Percentiles rank a stretch among this genome's conserved stretches.
Evolutionary conservation across 2,888 invertebrate genomes (phyloP).

Genomic region (Catocala nupta): DNA sequence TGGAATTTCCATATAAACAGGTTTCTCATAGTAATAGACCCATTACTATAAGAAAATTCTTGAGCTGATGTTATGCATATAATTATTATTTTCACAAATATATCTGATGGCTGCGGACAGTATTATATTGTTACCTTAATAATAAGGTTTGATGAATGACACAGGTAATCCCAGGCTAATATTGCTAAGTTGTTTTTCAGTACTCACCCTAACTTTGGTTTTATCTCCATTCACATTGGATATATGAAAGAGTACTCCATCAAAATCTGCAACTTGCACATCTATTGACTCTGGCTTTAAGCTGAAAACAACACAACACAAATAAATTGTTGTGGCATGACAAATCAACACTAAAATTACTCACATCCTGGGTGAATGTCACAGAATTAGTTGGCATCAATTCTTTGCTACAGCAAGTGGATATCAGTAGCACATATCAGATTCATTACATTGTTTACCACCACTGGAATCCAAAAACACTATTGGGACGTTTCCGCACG

Average conservation of each 20-base stretch:
- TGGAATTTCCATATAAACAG: too few species aligned
- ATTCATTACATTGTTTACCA: conserved; percentile 71
- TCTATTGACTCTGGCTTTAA: conserved; percentile 98
- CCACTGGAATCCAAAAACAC: conserved; percentile 75
- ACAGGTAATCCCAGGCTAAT: too few species aligned
- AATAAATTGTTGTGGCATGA: conserved; percentile 30
- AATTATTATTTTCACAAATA: too few species aligned
- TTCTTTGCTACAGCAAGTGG: conserved; percentile 37
- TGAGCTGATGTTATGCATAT: background rate
- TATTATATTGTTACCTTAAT: too few species aligned
- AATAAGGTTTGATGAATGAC: too few species aligned
- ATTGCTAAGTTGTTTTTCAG: conserved; percentile 1
- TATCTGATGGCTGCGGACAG: too few species aligned
- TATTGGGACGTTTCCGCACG: conserved; percentile 78
- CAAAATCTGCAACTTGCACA: conserved; percentile 98
- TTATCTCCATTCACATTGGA: conserved; percentile 98
- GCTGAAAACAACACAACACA: conserved; percentile 86
- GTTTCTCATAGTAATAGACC: too few species aligned
- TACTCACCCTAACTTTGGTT: conserved; percentile 97
- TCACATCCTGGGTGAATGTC: conserved; percentile 57
- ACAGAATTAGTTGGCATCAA: conserved; percentile 35
- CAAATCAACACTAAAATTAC: conserved; percentile 50
- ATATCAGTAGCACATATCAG: conserved; percentile 53
- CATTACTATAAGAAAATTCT: too few species aligned
- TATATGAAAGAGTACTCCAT: conserved; percentile 99